phyloP scores from a whole-genome alignment of 53 echinoderm and acorn worm species.

The Stichopus horrens region DNA sequence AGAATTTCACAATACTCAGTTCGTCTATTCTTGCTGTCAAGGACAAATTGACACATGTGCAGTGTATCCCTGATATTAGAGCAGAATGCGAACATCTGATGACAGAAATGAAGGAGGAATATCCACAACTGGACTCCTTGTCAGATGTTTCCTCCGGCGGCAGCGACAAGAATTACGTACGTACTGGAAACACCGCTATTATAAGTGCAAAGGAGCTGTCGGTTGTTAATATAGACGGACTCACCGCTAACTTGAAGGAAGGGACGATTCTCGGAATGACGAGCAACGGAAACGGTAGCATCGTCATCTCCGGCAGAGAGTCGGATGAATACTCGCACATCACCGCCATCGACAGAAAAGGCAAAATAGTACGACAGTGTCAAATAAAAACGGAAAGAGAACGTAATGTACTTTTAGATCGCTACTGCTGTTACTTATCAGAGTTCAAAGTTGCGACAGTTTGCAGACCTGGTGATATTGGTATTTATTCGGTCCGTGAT shows the following conservation, averaged over 20 bases:
- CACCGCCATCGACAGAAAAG: background rate
- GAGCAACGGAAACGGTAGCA: background rate
- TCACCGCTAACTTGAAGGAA: background rate
- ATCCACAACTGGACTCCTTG: background rate
- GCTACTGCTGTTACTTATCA: background rate
- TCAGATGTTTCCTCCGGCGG: background rate
- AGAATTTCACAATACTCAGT: background rate
- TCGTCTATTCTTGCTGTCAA: background rate
- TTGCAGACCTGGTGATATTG: background rate
- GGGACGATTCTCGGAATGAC: background rate
- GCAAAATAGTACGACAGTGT: background rate
- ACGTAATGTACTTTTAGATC: background rate
- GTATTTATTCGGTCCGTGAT: background rate
- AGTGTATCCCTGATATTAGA: conserved; percentile 1
- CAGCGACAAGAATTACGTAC: background rate
- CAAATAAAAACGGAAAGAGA: background rate
- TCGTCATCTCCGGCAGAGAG: background rate
- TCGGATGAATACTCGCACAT: background rate
- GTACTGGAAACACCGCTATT: background rate
- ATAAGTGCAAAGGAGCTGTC: background rate
- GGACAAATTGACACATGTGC: background rate
- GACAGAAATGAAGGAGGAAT: background rate
- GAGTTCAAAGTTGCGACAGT: background rate
- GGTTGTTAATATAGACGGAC: background rate
- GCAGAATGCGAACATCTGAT: background rate